Evolutionary conservation across 2,113 vertebrate species (phyloP), one percentile per base, ranked within the genome.

Genomic region (Mesocricetus auratus): DNA sequence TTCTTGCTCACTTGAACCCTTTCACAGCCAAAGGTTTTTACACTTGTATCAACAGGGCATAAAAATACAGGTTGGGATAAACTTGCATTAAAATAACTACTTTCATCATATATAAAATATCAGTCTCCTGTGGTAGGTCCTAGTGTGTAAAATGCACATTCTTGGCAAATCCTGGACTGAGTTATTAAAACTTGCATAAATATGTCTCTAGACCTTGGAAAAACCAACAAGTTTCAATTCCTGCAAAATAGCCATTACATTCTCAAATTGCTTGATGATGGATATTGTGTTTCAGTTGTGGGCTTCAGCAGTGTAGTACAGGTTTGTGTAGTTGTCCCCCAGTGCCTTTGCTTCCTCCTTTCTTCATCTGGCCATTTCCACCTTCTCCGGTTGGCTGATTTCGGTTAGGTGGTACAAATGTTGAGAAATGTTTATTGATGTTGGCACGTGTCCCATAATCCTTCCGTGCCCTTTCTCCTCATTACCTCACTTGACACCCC

Each of bases 361-460:
- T 93, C 89, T 94, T 56, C 90, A 92, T 95, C 91, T 95, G 60
- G n/a, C 73, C 82, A 86, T 89, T 96, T 98, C 95, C 53, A 95
- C 86, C 91, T 93, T 88, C 33, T 78, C 7, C 53, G 91, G 66
- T 69, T 82, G 81, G 66, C 94, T 97, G 93, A 74, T 89, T 97
- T 96, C 94, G 83, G 91, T 95, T 91, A 91, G 95, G 69, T 95
- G 89, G 86, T 66, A 33, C 95, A 97, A 93, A 96, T 50, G 94
- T 97, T 97, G 94, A 89, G 96, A 93, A 97, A 97, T 26, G 12
- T 69, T 90, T 96, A 83, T 96, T 97, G 96, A 97, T 74, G 58
- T 94, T 96, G 96, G 91, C 96, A 75, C 3, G 19, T 15, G 91
- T 45, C 68, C 88, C 89, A 68, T 62, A 79, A 24, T 17, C 78